Evolutionary conservation across 2,797 vertebrate genomes (phyloP), one percentile per base, ranked within the genome.

Genomic region (Trichosurus vulpecula): DNA sequence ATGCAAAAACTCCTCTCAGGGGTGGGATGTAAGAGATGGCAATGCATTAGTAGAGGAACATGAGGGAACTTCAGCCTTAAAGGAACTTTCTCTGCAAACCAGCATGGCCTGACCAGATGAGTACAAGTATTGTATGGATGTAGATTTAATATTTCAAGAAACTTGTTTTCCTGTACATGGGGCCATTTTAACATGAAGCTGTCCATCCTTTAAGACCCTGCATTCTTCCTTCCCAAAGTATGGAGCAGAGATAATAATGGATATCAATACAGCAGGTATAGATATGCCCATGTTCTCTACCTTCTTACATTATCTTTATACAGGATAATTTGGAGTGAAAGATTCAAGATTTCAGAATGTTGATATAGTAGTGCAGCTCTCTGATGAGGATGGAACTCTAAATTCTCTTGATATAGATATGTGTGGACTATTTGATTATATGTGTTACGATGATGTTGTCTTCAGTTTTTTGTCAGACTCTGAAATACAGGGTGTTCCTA

Each of bases 71-170:
- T 99, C 99, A 19, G 99, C 99, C 96, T 99, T 99, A 98, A 99
- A 99, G 98, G 99, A 99, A 98, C 99, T 99, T 97, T 99, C 99
- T 98, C 98, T 99, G 94, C 99, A 99, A 98, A 99, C 99, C 97
- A 99, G 99, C 98, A 98, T 99, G 97, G 99, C 99, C 53, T 99
- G 99, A 55, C 99, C 99, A 0, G 99, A 99, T 98, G 99, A 99
- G 98, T 99, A 99, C 98, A 99, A 99, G 98, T 99, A 99, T 97
- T 99, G 99, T 99, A 99, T 99, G 0, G 99, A 99, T 92, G 99
- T 99, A 95, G 99, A 99, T 98, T 99, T 99, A 98, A 99, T 99
- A 98, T 99, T 99, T 98, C 99, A 99, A 98, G 99, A 99, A 97
- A 99, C 99, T 51, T 99, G 99, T 98, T 99, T 99, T 98, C 99